phyloP scores from a whole-genome alignment of 2,888 invertebrate genomes.

The Synergus gifuensis region DNA sequence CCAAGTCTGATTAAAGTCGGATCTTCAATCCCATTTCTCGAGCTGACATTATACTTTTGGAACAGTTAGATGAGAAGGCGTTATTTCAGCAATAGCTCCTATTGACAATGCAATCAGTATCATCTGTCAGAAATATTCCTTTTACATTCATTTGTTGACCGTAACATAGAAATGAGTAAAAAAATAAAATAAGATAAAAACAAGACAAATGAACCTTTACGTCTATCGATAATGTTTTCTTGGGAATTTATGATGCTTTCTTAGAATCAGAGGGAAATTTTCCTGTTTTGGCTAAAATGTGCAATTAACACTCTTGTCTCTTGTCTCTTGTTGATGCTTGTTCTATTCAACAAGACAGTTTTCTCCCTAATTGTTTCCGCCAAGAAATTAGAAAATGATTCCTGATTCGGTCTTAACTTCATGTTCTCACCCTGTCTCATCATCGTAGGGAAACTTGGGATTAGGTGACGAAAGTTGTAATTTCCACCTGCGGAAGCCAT shows the following conservation, averaged over 20 bases:
- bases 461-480: slow-evolving; percentile 13
- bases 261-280: background rate
- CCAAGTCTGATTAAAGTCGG: slow-evolving; percentile 32
- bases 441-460: slow-evolving; percentile 5
- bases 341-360: background rate
- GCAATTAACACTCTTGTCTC: slow-evolving; percentile 8
- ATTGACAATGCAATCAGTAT: slow-evolving; percentile 7
- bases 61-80: slow-evolving; percentile 23
- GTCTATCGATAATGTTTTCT: background rate
- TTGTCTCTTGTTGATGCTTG: background rate
- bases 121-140: background rate
- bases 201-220: background rate
- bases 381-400: slow-evolving; percentile 11
- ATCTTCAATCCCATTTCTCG: slow-evolving; percentile 29
- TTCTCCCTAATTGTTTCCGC: slow-evolving; percentile 33
- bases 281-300: slow-evolving; percentile 1
- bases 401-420: background rate
- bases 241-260: background rate
- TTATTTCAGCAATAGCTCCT: background rate
- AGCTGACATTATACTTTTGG: slow-evolving; percentile 29
- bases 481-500: slow-evolving; percentile 23
- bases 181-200: background rate
- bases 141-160: background rate
- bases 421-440: slow-evolving; percentile 11
- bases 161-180: background rate